Conservation (phyloP, 1,140 invertebrate genomes). For the Achroia grisella region DNA sequence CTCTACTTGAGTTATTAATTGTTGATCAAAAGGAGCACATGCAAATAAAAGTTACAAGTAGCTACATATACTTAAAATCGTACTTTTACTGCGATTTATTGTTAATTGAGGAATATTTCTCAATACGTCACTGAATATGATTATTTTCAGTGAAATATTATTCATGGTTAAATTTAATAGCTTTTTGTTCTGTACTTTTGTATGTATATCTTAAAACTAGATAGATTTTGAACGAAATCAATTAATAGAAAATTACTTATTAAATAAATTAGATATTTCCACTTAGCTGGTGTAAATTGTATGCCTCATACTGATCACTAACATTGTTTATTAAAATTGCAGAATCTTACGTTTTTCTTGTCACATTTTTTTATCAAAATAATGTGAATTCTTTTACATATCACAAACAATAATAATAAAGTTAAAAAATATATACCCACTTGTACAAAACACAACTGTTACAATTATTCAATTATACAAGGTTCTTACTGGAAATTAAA, state of each 20-base stretch:
- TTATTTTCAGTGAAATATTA: too few relatives aligned
- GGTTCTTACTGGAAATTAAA: neutral
- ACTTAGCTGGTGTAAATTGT: too few relatives aligned
- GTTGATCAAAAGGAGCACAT: neutral
- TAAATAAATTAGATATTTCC: neutral
- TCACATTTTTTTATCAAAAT: too few relatives aligned
- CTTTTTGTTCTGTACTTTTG: neutral
- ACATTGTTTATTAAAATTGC: too few relatives aligned
- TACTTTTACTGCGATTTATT: constrained; percentile 3
- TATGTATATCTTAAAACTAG: neutral
- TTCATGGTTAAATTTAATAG: too few relatives aligned
- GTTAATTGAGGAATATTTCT: constrained; percentile 32
- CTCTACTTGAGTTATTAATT: neutral
- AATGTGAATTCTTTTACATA: too few relatives aligned
- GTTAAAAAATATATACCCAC: neutral
- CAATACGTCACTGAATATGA: constrained; percentile 11
- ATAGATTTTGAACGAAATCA: neutral
- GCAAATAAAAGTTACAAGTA: neutral
- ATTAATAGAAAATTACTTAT: neutral
- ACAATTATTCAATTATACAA: neutral
- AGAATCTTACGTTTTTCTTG: too few relatives aligned
- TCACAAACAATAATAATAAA: too few relatives aligned
- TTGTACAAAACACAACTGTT: neutral
- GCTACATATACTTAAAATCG: neutral
- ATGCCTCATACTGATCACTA: too few relatives aligned